Conservation (phyloP, 2,113 vertebrate species). For the Bufo gargarizans region DNA sequence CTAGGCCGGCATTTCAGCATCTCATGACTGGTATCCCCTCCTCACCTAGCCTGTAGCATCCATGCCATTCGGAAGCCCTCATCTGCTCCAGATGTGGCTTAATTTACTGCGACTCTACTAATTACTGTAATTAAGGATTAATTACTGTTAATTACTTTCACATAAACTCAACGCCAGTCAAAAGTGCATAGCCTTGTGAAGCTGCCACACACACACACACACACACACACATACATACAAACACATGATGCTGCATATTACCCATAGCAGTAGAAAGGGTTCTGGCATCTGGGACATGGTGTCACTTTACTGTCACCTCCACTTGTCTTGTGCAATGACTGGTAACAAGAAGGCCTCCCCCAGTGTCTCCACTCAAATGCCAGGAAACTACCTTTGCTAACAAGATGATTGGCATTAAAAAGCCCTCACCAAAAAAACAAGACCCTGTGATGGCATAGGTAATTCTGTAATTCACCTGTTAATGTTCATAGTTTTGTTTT, state of each 20-base stretch:
- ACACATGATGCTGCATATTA: background rate
- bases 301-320: constrained; percentile 55
- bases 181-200: constrained; percentile 89
- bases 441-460: background rate
- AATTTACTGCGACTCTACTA: constrained; percentile 99
- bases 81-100: constrained; percentile 98
- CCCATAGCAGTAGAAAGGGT: constrained; percentile 18
- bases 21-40: constrained; percentile 63
- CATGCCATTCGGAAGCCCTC: constrained; percentile 84
- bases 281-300: constrained; percentile 48
- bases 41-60: constrained; percentile 73
- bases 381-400: constrained; percentile 53
- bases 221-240: background rate
- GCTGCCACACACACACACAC: constrained; percentile 73
- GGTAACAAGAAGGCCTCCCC: constrained; percentile 52
- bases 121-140: constrained; percentile 99
- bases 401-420: constrained; percentile 44
- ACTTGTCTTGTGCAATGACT: constrained; percentile 56
- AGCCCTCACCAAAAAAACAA: background rate
- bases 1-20: background rate
- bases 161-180: constrained; percentile 99
- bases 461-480: too few relatives aligned
- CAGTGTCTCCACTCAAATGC: constrained; percentile 50
- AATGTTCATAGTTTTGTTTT: too few relatives aligned
- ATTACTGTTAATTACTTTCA: constrained; percentile 99